A percentile compares a stretch with the other conserved stretches of the same genome.
Evolutionary conservation across 2,797 vertebrate species (phyloP).

Genomic region (Enteromius viviparus): DNA sequence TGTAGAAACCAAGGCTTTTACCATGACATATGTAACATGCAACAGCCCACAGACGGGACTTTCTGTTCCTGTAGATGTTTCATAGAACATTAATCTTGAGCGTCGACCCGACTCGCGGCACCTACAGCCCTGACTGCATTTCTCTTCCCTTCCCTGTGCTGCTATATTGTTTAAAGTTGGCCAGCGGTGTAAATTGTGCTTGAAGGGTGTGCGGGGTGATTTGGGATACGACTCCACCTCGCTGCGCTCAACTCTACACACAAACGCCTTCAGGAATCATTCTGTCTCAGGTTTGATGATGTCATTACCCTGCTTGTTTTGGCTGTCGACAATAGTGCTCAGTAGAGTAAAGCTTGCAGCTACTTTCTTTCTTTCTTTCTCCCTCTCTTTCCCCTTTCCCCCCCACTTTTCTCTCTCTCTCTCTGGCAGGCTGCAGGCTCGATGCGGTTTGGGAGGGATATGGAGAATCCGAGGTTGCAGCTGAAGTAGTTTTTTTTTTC

Average conservation of each 20-base stretch:
- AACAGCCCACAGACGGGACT: background rate
- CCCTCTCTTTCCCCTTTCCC: constrained; percentile 61
- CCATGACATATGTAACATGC: background rate
- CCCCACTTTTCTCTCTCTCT: constrained; percentile 61
- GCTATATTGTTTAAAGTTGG: constrained; percentile 46
- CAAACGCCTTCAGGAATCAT: constrained; percentile 60
- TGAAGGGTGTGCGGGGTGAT: constrained; percentile 55
- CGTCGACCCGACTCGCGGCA: background rate
- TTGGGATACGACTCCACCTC: constrained; percentile 54
- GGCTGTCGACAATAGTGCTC: constrained; percentile 74
- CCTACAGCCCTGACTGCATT: constrained; percentile 23
- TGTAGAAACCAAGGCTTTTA: background rate
- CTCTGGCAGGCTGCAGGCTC: constrained; percentile 78
- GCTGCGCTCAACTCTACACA: constrained; percentile 51
- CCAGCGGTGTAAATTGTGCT: constrained; percentile 43
- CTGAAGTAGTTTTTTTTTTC: constrained; percentile 65
- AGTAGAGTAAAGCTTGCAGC: constrained; percentile 61
- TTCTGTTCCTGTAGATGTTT: constrained; percentile 32
- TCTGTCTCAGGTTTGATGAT: constrained; percentile 79
- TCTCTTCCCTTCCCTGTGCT: constrained; percentile 39
- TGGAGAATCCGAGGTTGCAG: constrained; percentile 79
- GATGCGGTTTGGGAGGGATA: constrained; percentile 82
- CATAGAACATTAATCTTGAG: constrained; percentile 26
- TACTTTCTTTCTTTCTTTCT: constrained; percentile 63
- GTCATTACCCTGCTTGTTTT: constrained; percentile 79